These are phyloP conservation scores for Syrrhaptes paradoxus DNA, from an alignment of 2,113 vertebrate species.

Conservation along the genomic window DNA sequence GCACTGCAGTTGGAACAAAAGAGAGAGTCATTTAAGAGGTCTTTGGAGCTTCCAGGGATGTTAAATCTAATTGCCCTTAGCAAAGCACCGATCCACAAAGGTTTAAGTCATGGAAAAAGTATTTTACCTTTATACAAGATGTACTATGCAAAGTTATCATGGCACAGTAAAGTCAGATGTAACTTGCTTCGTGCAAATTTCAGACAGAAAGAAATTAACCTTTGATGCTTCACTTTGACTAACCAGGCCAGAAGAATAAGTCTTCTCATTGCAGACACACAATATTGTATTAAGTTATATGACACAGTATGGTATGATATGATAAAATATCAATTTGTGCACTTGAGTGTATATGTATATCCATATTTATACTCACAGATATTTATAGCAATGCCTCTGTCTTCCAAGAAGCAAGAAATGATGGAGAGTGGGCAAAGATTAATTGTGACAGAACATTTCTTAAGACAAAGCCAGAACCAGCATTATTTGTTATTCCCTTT, in stretches of 20 bases:
- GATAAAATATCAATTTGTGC: conserved; percentile 23
- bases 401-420: not conserved
- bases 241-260: conserved; percentile 57
- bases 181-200: conserved; percentile 61
- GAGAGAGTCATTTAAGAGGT: conserved; percentile 72
- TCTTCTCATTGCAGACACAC: conserved; percentile 11
- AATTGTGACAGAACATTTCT: not conserved
- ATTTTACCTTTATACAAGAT: conserved; percentile 74
- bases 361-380: not conserved
- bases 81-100: conserved; percentile 70
- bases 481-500: not conserved
- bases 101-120: conserved; percentile 79
- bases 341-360: not conserved
- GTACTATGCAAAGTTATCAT: conserved; percentile 71
- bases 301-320: not conserved
- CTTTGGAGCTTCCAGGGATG: conserved; percentile 76
- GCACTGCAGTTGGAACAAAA: conserved; percentile 71
- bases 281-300: not conserved
- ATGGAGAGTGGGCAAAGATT: not conserved
- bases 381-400: not conserved
- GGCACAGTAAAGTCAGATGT: conserved; percentile 63
- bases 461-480: not conserved
- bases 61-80: conserved; percentile 78
- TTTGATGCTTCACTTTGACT: conserved; percentile 59
- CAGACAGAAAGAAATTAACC: conserved; percentile 31